These are phyloP conservation scores for Strigamia maritima DNA, from an alignment of 2,888 invertebrate genomes.

Conservation along the genomic window DNA sequence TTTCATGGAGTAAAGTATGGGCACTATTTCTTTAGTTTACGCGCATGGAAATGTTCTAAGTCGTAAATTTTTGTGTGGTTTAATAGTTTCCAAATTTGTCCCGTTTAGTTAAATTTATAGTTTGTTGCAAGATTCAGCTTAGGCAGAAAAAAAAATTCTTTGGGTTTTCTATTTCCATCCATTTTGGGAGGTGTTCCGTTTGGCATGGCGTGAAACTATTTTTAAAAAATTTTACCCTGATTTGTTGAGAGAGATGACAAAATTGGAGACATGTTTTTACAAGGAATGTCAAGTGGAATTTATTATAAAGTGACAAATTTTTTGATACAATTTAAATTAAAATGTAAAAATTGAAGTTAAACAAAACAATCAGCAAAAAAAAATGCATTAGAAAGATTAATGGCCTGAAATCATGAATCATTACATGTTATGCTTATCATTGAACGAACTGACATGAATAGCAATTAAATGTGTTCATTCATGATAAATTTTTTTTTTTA, in stretches of 20 bases:
- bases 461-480: constrained; percentile 24
- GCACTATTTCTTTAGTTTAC: background rate
- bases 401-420: constrained; percentile 15
- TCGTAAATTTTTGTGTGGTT: background rate
- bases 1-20: background rate
- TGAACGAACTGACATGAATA: constrained; percentile 19
- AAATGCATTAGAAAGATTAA: background rate
- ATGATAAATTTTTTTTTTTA: background rate
- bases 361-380: background rate
- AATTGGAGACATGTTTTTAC: constrained; percentile 34
- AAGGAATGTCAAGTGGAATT: constrained; percentile 11
- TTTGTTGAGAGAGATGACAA: constrained; percentile 32
- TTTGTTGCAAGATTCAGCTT: constrained; percentile 10
- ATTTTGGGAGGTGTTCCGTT: constrained; percentile 31
- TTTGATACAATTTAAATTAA: constrained; percentile 1
- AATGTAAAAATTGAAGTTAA: background rate
- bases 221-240: constrained; percentile 20
- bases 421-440: constrained; percentile 8
- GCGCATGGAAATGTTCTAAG: background rate
- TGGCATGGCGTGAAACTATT: constrained; percentile 34
- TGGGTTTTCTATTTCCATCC: constrained; percentile 21
- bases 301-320: background rate
- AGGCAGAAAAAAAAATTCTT: background rate
- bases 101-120: constrained; percentile 22
- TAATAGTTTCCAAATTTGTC: constrained; percentile 31